Conservation (phyloP, 1,140 invertebrate genomes). For the Drosophila sturtevanti region DNA sequence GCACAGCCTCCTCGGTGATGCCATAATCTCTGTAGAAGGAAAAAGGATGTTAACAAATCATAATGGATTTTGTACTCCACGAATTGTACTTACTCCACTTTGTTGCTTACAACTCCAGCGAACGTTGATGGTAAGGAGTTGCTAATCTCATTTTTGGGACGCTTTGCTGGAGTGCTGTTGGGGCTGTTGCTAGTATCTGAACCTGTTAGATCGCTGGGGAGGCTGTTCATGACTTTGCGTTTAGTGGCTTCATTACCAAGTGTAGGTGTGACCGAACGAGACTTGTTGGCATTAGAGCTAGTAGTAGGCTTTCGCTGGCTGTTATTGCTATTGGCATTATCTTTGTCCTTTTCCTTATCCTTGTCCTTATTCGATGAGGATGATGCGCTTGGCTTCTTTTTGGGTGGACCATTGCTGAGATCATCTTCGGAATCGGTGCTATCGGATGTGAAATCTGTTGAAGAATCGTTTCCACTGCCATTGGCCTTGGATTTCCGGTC, state of each 20-base stretch:
- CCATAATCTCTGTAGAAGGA: conserved; percentile 89
- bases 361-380: conserved; percentile 62
- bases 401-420: conserved; percentile 75
- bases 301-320: conserved; percentile 53
- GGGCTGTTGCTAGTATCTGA: conserved; percentile 82
- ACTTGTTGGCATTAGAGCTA: conserved; percentile 83
- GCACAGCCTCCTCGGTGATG: conserved; percentile 96
- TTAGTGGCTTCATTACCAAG: conserved; percentile 77
- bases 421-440: conserved; percentile 88
- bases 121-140: conserved; percentile 76
- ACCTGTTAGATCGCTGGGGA: conserved; percentile 84
- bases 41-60: background rate
- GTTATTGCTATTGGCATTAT: conserved; percentile 53
- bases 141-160: conserved; percentile 85
- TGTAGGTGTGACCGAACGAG: conserved; percentile 87
- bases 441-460: conserved; percentile 89
- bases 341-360: conserved; percentile 64
- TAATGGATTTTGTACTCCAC: background rate
- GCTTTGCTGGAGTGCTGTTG: conserved; percentile 84
- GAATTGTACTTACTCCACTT: conserved; percentile 68
- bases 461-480: conserved; percentile 84
- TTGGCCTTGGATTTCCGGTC: conserved; percentile 84
- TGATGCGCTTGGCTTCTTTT: conserved; percentile 74
- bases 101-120: conserved; percentile 71
- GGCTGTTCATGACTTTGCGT: conserved; percentile 82